Percentiles rank a stretch among this genome's conserved stretches.
phyloP scores from a whole-genome alignment of 2,113 vertebrate genomes.

The Sorex araneus region DNA sequence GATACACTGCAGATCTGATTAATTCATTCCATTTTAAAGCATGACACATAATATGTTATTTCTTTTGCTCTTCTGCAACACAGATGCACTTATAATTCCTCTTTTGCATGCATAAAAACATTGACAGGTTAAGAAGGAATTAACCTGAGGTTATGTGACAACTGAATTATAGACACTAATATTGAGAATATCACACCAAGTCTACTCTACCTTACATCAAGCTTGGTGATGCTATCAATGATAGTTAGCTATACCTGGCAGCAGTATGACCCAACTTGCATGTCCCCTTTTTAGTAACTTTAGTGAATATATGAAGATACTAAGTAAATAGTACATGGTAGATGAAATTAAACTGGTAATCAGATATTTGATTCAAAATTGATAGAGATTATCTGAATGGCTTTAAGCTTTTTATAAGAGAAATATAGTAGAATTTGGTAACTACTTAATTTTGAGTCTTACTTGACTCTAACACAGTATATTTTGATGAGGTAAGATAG shows the following conservation, averaged over 20 bases:
- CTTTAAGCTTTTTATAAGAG: background rate
- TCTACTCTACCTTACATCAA: background rate
- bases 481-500: background rate
- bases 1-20: too few relatives aligned
- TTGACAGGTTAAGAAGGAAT: background rate
- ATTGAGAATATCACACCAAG: background rate
- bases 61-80: background rate
- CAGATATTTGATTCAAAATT: conserved; percentile 3
- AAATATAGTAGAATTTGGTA: background rate
- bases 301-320: background rate
- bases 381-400: background rate
- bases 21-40: too few relatives aligned
- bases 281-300: background rate
- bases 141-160: background rate
- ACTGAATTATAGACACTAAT: background rate
- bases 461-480: background rate
- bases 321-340: background rate
- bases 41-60: too few relatives aligned
- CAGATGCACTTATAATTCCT: background rate
- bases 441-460: background rate
- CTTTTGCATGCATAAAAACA: background rate
- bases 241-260: background rate
- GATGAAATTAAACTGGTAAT: background rate
- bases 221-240: background rate
- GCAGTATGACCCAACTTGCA: background rate